Conservation (phyloP, 2,797 vertebrate species). For the Aratinga solstitialis region DNA sequence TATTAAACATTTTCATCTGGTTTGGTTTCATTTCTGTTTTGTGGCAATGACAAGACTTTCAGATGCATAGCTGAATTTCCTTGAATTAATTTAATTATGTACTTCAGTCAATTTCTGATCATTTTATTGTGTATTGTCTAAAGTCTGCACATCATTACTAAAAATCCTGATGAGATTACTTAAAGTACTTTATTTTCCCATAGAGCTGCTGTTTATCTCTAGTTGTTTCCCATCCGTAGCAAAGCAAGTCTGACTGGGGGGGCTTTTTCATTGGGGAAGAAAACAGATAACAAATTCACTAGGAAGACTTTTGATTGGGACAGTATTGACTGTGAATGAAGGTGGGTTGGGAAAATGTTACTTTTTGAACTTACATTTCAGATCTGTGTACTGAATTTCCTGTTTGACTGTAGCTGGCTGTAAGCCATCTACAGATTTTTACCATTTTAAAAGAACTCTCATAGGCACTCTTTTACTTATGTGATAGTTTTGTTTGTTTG, state of each 20-base stretch:
- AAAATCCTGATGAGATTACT: slow-evolving; percentile 24
- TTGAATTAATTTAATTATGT: neutral
- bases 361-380: slow-evolving; percentile 68
- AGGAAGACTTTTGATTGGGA: slow-evolving; percentile 46
- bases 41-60: neutral
- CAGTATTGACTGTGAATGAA: neutral
- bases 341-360: slow-evolving; percentile 64
- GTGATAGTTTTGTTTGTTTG: neutral
- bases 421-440: neutral
- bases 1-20: neutral
- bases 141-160: neutral
- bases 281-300: slow-evolving; percentile 76
- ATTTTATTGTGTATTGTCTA: slow-evolving; percentile 13
- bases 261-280: slow-evolving; percentile 51
- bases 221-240: slow-evolving; percentile 57
- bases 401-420: slow-evolving; percentile 41
- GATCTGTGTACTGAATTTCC: slow-evolving; percentile 50
- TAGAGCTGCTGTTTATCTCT: slow-evolving; percentile 61
- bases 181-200: slow-evolving; percentile 38
- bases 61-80: neutral
- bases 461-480: neutral
- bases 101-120: neutral
- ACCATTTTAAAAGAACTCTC: neutral
- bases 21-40: neutral
- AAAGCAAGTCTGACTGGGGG: slow-evolving; percentile 34